A percentile compares a stretch with the other conserved stretches of the same genome.
Evolutionary conservation across 1,140 invertebrate species (phyloP).

Genomic region (Aporrectodea caliginosa): DNA sequence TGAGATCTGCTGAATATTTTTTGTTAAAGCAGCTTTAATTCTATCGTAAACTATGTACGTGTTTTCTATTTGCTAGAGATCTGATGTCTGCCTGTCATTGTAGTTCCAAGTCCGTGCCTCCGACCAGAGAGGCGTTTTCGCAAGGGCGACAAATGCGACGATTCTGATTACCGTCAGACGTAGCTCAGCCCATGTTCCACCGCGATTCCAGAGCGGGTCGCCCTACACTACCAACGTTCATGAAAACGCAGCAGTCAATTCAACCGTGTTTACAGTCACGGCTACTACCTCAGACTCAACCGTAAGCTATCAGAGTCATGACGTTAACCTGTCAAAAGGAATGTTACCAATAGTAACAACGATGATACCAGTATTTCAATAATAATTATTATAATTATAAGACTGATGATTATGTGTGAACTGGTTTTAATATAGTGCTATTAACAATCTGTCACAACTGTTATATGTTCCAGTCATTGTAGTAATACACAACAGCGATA

Average conservation of each 20-base stretch:
- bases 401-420: background rate
- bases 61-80: too few species aligned
- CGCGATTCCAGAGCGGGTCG: slow-evolving; percentile 6
- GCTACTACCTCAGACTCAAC: slow-evolving; percentile 7
- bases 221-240: background rate
- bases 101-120: background rate
- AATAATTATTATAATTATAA: background rate
- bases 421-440: too few species aligned
- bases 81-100: too few species aligned
- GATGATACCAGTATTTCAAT: background rate
- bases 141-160: background rate
- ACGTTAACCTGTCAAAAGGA: too few species aligned
- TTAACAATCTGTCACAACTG: too few species aligned
- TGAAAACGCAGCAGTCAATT: slow-evolving; percentile 23
- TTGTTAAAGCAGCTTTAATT: too few species aligned
- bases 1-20: too few species aligned
- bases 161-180: background rate
- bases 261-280: slow-evolving; percentile 18
- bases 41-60: too few species aligned
- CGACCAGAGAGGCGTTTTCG: background rate
- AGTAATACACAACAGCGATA: too few species aligned
- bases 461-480: background rate
- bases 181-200: background rate
- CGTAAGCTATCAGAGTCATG: too few species aligned
- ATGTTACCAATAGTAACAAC: background rate